Evolutionary conservation across 1,140 invertebrate species (phyloP), one percentile per base, ranked within the genome.

Genomic region (Arctopsyche grandis): DNA sequence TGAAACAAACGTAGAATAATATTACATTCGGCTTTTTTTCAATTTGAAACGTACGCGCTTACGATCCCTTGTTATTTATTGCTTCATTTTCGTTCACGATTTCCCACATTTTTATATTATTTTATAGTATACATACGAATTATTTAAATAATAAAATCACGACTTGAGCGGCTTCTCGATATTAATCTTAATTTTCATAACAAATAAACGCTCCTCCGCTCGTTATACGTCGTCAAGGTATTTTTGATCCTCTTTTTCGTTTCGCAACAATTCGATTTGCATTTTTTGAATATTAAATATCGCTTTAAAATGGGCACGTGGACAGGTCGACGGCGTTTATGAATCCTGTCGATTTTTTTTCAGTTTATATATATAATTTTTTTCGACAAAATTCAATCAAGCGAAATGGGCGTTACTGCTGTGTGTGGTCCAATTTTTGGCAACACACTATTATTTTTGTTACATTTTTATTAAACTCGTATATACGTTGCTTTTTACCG

Each of bases 61-160:
- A 22, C 19, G 70, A 14, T 58, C 75, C 26, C 46, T 29, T 56
- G 26, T 69, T 69, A 81, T 81, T 81, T 81, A 81, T 81, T 77
- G 58, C 80, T 81, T 76, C 73, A 81, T 81, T 81, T 74, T 81
- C 29, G 66, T 75, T 79, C 80, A 81, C 80, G 80, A 81, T 69
- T 79, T 77, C 46, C 22, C 76, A 69, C 69, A 77, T 63, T 38
- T 38, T 38, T 38, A 71, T 71, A 29, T 7, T 21, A 12, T 66
- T 24, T 58, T 58, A 1, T 16, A n/a, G 52, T 16, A 58, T n/a
- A 1, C 14, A 16, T n/a, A 16, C 52, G 7, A 38, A 38, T 38
- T 4, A 38, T 38, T 38, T 4, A 38, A 38, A 38, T 38, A 1
- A 38, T 38, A 38, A 38, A 4, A 38, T 52, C 48, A 16, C 48